Percentiles rank a stretch among this genome's conserved stretches.
These are phyloP conservation scores for Acrocephalus scirpaceus DNA, from an alignment of 2,797 vertebrate species.

Conservation along the genomic window DNA sequence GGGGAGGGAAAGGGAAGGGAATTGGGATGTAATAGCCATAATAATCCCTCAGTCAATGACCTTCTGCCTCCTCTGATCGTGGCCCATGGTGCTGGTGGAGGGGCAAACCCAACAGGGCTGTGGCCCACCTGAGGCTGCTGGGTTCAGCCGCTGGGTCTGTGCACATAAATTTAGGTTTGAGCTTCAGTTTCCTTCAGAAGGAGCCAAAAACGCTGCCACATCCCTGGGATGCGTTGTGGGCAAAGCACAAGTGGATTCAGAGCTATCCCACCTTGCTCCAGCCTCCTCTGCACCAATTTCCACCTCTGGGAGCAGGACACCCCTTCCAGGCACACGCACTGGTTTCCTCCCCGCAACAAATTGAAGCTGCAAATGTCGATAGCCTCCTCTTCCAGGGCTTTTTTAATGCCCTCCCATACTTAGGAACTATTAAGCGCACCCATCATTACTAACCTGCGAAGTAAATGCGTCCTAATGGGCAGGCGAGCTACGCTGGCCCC, in stretches of 20 bases:
- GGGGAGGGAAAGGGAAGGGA: neutral
- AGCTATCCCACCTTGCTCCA: neutral
- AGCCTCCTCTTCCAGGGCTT: neutral
- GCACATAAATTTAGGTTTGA: accelerated
- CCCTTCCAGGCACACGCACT: neutral
- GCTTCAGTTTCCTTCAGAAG: accelerated
- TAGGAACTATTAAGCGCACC: slow-evolving; percentile 58
- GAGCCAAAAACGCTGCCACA: neutral
- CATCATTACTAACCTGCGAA: slow-evolving; percentile 60
- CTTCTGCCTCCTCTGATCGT: neutral
- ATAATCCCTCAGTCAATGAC: neutral
- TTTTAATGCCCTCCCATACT: slow-evolving; percentile 12
- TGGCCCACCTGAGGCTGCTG: accelerated
- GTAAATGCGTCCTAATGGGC: slow-evolving; percentile 68
- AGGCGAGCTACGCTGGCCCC: slow-evolving; percentile 15
- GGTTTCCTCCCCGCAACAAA: slow-evolving; percentile 9
- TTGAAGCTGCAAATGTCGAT: slow-evolving; percentile 56
- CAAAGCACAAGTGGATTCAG: accelerated
- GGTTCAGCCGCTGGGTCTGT: neutral
- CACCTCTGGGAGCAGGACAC: neutral
- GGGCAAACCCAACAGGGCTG: neutral
- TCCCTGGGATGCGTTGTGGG: accelerated
- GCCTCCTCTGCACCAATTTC: neutral
- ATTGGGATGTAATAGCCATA: neutral
- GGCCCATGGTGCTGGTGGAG: neutral